Conservation (phyloP, 53 echinoderm and acorn worm genomes). For the Crossaster papposus region DNA sequence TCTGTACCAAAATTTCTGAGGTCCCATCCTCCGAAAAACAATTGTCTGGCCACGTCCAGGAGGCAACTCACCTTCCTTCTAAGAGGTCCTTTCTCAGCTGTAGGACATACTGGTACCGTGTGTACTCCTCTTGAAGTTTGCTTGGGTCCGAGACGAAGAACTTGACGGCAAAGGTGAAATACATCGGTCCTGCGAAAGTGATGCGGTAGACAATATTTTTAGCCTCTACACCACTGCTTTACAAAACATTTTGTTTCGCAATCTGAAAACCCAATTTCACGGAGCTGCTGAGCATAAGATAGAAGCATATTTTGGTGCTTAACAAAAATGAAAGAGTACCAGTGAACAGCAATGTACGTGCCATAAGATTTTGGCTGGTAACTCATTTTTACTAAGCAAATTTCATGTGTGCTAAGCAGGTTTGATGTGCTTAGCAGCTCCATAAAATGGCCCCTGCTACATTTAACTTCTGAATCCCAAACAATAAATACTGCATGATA, state of each 20-base stretch:
- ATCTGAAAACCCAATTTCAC: too few species aligned
- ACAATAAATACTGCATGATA: too few species aligned
- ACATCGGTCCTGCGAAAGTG: conserved; percentile 72
- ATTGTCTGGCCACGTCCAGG: neutral
- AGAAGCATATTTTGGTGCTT: neutral
- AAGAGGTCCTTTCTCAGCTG: conserved; percentile 87
- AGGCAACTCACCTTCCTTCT: conserved; percentile 76
- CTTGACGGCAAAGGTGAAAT: conserved; percentile 92
- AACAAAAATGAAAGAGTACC: neutral
- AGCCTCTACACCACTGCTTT: too few species aligned
- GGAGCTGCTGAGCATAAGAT: neutral
- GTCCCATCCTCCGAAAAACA: too few species aligned
- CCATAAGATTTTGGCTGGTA: neutral
- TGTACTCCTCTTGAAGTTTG: conserved; percentile 95
- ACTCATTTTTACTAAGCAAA: neutral
- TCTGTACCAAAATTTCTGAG: too few species aligned
- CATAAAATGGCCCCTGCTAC: too few species aligned
- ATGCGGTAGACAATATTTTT: too few species aligned
- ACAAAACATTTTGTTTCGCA: too few species aligned
- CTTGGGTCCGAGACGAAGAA: conserved; percentile 98
- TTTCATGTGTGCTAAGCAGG: neutral
- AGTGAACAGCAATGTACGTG: neutral
- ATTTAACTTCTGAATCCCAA: too few species aligned
- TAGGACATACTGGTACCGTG: conserved; percentile 94
- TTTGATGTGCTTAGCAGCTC: too few species aligned